Conservation (phyloP, 2,888 invertebrate species). For the Epistrophe eligans region DNA sequence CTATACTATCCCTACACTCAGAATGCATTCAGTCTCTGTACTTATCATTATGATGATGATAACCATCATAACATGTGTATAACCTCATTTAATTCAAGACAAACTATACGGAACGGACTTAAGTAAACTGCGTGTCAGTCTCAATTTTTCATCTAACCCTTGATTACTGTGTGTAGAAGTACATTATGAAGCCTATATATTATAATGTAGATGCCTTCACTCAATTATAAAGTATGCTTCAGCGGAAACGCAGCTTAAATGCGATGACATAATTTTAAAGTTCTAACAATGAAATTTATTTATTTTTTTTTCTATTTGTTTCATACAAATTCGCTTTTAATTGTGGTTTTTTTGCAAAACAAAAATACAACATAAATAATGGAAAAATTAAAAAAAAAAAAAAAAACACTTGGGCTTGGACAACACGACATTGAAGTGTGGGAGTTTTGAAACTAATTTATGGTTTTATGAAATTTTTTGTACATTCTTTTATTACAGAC, state of each 20-base stretch:
- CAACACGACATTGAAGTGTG: conserved; percentile 17
- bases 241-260: conserved; percentile 56
- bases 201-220: not conserved
- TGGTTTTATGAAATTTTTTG: conserved; percentile 43
- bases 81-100: conserved; percentile 26
- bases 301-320: conserved; percentile 22
- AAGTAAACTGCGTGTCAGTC: conserved; percentile 35
- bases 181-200: too few species aligned
- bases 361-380: conserved; percentile 2
- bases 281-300: conserved; percentile 22
- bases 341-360: conserved; percentile 8
- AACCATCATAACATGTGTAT: conserved; percentile 12
- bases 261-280: conserved; percentile 55
- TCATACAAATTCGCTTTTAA: conserved; percentile 15
- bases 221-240: conserved; percentile 29
- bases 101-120: not conserved
- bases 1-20: too few species aligned
- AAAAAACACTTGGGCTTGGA: not conserved
- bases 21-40: not conserved
- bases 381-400: not conserved
- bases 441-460: conserved; percentile 44
- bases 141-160: conserved; percentile 19
- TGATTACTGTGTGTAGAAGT: not conserved
- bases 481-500: not conserved
- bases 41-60: conserved; percentile 6